phyloP scores from a whole-genome alignment of 2,113 vertebrate genomes.

The Capreolus pygargus region DNA sequence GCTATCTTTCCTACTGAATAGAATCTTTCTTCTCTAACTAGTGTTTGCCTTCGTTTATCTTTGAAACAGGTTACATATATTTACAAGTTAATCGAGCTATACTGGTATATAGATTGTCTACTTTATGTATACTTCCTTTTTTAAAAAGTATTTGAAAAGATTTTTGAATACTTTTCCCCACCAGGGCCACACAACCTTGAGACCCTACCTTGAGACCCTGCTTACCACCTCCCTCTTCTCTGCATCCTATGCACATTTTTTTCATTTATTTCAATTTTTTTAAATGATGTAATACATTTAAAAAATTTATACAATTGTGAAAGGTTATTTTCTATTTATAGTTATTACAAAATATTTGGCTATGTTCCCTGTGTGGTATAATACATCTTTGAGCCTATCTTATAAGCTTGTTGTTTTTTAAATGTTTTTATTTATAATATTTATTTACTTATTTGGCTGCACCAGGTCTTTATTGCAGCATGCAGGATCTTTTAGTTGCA shows the following conservation, averaged over 20 bases:
- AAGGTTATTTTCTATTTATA: neutral
- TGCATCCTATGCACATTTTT: neutral
- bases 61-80: neutral
- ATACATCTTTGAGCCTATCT: neutral
- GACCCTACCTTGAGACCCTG: neutral
- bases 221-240: neutral
- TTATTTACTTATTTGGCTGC: no score
- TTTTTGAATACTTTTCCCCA: neutral
- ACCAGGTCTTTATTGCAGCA: no score
- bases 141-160: neutral
- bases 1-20: neutral
- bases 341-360: neutral
- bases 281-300: neutral
- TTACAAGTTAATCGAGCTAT: neutral
- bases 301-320: neutral
- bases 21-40: neutral
- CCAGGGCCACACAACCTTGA: neutral
- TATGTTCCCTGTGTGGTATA: neutral
- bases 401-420: neutral
- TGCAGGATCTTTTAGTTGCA: no score
- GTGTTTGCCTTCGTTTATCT: neutral
- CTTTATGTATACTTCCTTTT: neutral
- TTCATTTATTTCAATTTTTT: neutral
- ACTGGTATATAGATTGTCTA: neutral
- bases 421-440: no score